phyloP scores from a whole-genome alignment of 2,888 invertebrate genomes.

The Margaritifera margaritifera region DNA sequence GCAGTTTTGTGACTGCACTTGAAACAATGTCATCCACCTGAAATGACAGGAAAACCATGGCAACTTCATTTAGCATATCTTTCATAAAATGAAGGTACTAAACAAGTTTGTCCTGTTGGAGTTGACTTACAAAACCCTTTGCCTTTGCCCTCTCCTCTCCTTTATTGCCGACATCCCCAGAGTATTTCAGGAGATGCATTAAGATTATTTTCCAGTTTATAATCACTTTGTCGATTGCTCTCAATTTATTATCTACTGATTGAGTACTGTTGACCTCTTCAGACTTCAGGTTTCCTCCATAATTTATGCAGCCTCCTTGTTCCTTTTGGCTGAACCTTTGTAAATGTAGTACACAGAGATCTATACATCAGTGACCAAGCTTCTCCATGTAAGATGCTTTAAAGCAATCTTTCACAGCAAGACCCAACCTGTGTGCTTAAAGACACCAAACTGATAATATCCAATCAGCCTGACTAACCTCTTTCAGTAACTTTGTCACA shows the following conservation, averaged over 20 bases:
- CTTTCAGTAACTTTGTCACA: conserved; percentile 10
- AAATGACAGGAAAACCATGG: conserved; percentile 12
- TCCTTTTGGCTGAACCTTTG: conserved; percentile 26
- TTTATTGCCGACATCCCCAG: no score
- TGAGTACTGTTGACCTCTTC: conserved; percentile 28
- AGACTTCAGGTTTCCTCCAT: conserved; percentile 26
- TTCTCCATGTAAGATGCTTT: conserved; percentile 25
- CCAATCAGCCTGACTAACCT: conserved; percentile 11
- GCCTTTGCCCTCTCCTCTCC: conserved; percentile 29
- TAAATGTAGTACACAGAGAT: conserved; percentile 26
- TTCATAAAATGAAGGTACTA: conserved; percentile 21
- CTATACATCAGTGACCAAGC: conserved; percentile 14
- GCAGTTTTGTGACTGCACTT: conserved; percentile 14
- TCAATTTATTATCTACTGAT: conserved; percentile 28
- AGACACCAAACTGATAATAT: conserved; percentile 17
- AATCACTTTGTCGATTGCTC: conserved; percentile 21
- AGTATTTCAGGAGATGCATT: conserved; percentile 20
- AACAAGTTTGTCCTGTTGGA: conserved; percentile 14
- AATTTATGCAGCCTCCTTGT: conserved; percentile 22
- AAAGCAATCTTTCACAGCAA: conserved; percentile 24
- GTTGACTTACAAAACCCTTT: conserved; percentile 16
- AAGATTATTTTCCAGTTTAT: conserved; percentile 17
- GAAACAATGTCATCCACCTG: conserved; percentile 18
- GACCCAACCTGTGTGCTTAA: conserved; percentile 16
- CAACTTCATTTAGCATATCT: conserved; percentile 14